Evolutionary conservation across 2,797 vertebrate genomes (phyloP).

Genomic region (Sebastes taczanowskii): DNA sequence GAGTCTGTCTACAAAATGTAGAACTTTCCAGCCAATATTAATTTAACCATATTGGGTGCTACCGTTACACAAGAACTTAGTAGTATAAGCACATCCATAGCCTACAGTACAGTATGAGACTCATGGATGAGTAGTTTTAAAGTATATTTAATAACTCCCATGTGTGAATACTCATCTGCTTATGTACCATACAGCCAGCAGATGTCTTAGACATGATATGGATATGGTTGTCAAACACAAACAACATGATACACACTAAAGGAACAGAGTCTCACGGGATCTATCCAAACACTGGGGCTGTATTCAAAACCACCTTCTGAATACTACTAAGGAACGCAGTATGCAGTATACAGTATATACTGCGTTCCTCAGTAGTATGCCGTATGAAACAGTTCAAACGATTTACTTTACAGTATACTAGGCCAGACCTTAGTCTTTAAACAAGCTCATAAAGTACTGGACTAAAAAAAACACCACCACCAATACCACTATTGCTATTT

Average conservation of each 20-base stretch:
- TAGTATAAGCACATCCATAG: neutral
- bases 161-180: neutral
- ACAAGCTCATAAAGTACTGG: too few species aligned
- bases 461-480: too few species aligned
- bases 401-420: too few species aligned
- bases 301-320: too few species aligned
- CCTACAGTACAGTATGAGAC: neutral
- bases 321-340: too few species aligned
- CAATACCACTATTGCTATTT: too few species aligned
- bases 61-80: neutral
- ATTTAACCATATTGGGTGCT: neutral
- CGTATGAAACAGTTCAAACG: too few species aligned
- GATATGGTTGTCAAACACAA: constrained; percentile 14
- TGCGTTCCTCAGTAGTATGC: too few species aligned
- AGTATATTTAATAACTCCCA: neutral
- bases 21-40: neutral
- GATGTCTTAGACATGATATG: neutral
- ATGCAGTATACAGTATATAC: too few species aligned
- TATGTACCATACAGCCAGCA: neutral
- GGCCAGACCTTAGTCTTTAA: too few species aligned
- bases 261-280: neutral
- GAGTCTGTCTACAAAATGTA: neutral
- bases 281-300: too few species aligned
- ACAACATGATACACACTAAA: neutral
- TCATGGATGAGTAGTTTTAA: neutral